These are phyloP conservation scores for Leptinotarsa haldemani DNA, from an alignment of 2,888 invertebrate genomes.

Conservation along the genomic window DNA sequence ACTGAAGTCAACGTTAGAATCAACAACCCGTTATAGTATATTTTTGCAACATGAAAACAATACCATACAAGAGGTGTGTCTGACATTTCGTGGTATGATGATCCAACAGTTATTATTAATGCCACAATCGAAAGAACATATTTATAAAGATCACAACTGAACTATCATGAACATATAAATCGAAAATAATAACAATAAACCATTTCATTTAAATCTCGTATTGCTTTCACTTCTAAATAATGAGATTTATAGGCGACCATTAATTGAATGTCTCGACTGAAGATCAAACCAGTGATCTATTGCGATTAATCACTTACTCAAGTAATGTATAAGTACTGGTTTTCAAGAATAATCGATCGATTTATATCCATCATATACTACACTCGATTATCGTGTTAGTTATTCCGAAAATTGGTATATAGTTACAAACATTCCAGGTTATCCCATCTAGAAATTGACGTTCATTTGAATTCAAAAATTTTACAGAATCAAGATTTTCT, in stretches of 20 bases:
- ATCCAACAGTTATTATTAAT: background rate
- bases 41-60: background rate
- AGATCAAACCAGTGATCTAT: background rate
- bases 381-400: background rate
- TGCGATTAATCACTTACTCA: background rate
- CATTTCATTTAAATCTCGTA: conserved; percentile 10
- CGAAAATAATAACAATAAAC: conserved; percentile 7
- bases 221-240: conserved; percentile 12
- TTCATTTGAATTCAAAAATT: too few relatives aligned
- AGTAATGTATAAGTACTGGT: background rate
- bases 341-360: background rate
- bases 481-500: too few relatives aligned
- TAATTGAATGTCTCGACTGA: conserved; percentile 16
- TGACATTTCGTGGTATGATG: background rate
- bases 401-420: too few relatives aligned
- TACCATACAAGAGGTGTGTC: background rate
- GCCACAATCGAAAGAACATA: background rate
- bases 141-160: background rate
- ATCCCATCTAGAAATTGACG: too few relatives aligned
- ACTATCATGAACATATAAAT: conserved; percentile 10
- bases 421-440: too few relatives aligned
- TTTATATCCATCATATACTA: background rate
- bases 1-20: too few relatives aligned
- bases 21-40: background rate
- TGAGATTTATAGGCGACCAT: conserved; percentile 8